These are phyloP conservation scores for Chloebia gouldiae DNA, from an alignment of 2,113 vertebrate species.

Conservation along the genomic window DNA sequence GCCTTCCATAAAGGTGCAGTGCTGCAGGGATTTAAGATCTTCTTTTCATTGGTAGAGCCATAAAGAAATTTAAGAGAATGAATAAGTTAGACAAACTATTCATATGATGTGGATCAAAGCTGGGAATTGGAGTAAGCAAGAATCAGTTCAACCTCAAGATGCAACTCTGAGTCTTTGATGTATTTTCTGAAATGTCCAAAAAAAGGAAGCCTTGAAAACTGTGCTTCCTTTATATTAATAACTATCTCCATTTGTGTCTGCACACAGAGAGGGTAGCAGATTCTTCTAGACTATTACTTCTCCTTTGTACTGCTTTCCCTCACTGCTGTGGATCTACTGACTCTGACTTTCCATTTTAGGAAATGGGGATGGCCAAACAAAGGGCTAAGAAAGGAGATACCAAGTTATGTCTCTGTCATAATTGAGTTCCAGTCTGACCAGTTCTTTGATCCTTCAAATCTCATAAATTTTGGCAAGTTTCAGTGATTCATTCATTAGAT, in stretches of 20 bases:
- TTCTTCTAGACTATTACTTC: background rate
- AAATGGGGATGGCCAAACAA: background rate
- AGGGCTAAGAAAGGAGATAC: background rate
- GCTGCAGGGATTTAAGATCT: background rate
- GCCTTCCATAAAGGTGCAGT: background rate
- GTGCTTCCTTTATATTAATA: background rate
- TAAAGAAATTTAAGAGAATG: background rate
- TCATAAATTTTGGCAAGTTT: background rate
- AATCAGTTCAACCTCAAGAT: background rate
- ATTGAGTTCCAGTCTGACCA: background rate
- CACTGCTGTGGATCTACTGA: background rate
- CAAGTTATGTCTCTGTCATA: background rate
- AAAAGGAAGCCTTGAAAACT: background rate
- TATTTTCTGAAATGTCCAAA: background rate
- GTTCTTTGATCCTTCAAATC: background rate
- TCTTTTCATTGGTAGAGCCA: background rate
- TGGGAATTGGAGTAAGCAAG: background rate
- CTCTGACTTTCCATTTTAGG: background rate
- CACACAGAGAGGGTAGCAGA: rapidly evolving
- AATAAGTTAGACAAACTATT: background rate
- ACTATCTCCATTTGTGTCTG: background rate
- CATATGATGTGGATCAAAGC: background rate
- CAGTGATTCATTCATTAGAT: background rate
- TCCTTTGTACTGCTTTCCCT: background rate
- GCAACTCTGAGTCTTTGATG: background rate